These are phyloP conservation scores for Protaetia brevitarsis DNA, from an alignment of 1,140 invertebrate genomes.

Conservation along the genomic window DNA sequence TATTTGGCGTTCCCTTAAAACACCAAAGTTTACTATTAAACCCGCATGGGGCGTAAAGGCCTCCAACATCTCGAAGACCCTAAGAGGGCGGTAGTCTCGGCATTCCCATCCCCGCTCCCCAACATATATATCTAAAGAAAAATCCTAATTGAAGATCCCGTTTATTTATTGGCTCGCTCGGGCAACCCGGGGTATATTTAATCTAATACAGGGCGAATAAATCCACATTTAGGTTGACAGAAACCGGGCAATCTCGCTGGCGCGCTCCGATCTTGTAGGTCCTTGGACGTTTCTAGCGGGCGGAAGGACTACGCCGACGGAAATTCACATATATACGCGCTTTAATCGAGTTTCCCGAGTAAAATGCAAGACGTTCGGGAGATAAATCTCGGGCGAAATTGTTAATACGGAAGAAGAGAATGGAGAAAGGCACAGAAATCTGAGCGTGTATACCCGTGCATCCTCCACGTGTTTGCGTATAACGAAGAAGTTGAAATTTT, in stretches of 20 bases:
- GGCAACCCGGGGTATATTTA: conserved; percentile 40
- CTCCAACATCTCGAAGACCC: too few species aligned
- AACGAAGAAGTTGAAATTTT: too few species aligned
- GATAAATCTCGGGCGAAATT: conserved; percentile 13
- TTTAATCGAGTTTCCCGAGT: conserved; percentile 9
- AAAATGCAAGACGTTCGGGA: conserved; percentile 9
- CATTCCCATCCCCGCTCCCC: too few species aligned
- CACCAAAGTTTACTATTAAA: too few species aligned
- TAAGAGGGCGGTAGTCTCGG: too few species aligned
- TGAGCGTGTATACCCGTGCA: too few species aligned
- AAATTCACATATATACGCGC: conserved; percentile 13
- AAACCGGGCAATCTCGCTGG: conserved; percentile 37
- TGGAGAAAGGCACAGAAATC: too few species aligned
- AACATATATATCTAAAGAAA: conserved; percentile 26
- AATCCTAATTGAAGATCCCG: conserved; percentile 44
- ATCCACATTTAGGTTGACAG: conserved; percentile 45
- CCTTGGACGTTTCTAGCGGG: background rate
- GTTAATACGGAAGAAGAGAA: conserved; percentile 2
- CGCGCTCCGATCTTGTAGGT: background rate
- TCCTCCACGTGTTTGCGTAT: too few species aligned
- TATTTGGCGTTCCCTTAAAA: too few species aligned
- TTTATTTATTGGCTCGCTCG: conserved; percentile 42
- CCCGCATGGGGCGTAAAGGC: too few species aligned
- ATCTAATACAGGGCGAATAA: conserved; percentile 42
- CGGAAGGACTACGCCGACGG: background rate